These are phyloP conservation scores for Erpobdella octoculata DNA, from an alignment of 2,888 invertebrate species.

Conservation along the genomic window DNA sequence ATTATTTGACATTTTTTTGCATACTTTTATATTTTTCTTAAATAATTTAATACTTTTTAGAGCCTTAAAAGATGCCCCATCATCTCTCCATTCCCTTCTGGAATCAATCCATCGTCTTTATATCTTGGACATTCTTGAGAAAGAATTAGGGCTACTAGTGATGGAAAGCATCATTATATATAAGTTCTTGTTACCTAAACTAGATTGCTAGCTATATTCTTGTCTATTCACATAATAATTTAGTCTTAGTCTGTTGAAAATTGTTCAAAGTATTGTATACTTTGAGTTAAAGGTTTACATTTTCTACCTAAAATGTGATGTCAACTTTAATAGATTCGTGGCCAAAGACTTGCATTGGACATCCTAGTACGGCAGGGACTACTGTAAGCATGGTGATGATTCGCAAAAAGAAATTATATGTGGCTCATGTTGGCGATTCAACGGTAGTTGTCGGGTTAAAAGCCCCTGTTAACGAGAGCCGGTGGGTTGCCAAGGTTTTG, in stretches of 20 bases:
- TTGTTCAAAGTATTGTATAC: too few species aligned
- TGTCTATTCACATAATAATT: too few species aligned
- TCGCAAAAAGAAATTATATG: constrained; percentile 78
- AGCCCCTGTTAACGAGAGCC: not conserved
- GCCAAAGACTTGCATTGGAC: constrained; percentile 88
- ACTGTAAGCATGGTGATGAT: constrained; percentile 94
- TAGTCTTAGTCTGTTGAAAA: too few species aligned
- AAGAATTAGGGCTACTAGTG: constrained; percentile 37
- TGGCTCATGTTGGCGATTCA: constrained; percentile 97
- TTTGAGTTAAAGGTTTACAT: too few species aligned
- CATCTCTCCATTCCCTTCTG: constrained; percentile 33
- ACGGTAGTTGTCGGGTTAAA: constrained; percentile 76
- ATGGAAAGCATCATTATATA: constrained; percentile 29
- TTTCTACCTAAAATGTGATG: too few species aligned
- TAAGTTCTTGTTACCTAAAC: too few species aligned
- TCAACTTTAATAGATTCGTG: too few species aligned
- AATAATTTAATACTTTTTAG: too few species aligned
- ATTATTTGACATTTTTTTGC: too few species aligned
- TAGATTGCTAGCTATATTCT: too few species aligned
- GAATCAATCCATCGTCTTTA: constrained; percentile 37
- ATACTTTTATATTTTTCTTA: too few species aligned
- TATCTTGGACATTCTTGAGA: constrained; percentile 36
- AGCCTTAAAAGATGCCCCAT: constrained; percentile 33
- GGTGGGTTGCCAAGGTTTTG: not conserved
- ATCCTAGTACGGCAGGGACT: constrained; percentile 92